Conservation (phyloP, 2,113 vertebrate species). For the Leucoraja erinaceus region DNA sequence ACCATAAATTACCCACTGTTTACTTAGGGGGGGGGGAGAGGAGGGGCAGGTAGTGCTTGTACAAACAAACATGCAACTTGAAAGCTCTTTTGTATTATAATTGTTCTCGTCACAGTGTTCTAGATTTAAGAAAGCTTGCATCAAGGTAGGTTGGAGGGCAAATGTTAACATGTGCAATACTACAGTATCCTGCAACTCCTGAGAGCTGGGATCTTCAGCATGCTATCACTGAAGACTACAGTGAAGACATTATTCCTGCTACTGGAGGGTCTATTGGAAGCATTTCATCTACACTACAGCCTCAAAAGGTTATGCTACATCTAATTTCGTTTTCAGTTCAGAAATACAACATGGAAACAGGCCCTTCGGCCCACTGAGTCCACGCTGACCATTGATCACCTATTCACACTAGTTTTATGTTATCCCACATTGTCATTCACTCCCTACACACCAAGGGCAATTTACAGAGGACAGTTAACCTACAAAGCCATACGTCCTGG, state of each 20-base stretch:
- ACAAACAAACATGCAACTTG: neutral
- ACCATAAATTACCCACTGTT: neutral
- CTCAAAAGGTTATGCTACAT: neutral
- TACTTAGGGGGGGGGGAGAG: neutral
- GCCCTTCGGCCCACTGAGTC: no score
- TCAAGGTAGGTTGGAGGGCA: neutral
- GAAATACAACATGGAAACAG: no score
- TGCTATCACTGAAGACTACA: neutral
- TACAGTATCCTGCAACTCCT: neutral
- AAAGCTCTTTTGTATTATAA: neutral
- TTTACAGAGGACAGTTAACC: no score
- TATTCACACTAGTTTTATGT: no score
- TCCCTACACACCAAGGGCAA: no score
- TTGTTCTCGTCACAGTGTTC: neutral
- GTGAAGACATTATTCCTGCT: neutral
- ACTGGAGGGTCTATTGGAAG: neutral
- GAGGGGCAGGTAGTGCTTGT: neutral
- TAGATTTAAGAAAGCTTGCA: neutral
- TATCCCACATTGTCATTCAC: no score
- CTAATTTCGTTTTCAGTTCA: neutral
- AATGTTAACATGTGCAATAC: neutral
- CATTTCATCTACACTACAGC: neutral
- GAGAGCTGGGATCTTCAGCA: neutral
- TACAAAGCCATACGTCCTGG: no score
- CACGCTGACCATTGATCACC: no score